Base-by-base conservation (phyloP, 2,797 vertebrate species). In the Falco cherrug region DNA sequence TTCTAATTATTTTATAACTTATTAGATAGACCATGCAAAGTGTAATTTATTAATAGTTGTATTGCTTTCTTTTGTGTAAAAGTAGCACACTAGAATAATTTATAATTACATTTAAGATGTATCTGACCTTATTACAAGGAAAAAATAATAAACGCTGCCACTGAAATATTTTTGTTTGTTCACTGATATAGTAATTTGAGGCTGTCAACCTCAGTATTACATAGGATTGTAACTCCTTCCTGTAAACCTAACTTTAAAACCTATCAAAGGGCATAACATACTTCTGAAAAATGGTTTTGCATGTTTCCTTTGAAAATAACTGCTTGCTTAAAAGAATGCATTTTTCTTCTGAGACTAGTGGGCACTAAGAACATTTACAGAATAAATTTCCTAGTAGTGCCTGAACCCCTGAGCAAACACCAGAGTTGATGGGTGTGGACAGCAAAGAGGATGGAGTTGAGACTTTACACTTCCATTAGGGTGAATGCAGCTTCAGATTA, bases 1-100 rank as follows among this genome's bases (percentile, higher is more conserved):
- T 67, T 59, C 87, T 77, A 93, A 64, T 75, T 77, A 74, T 80
- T 87, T 93, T 67, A 68, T 76, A 90, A 90, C 29, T 78, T 74
- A 89, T 47, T 57, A 70, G 5, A 21, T 8, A 68, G 43, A 64
- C 47, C 17, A 67, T 65, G 11, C 14, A 43, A 81, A 67, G 4
- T 81, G 13, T 37, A 63, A 89, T 87, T 61, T 79, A 64, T 89
- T 82, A 63, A 47, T 78, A 74, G 43, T 43, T 64, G 9, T 63
- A n/a, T 69, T 81, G 11, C 13, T 88, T 84, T 90, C 33, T 83
- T 95, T 96, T 86, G 10, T 80, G 18, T 48, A 37, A 31, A 61
- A 69, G 39, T 39, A 91, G 24, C 35, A 5, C 17, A 73, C 48
- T 82, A 71, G 20, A 86, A 82, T 91, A 67, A 89, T 84, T 93